Conservation (phyloP, 2,888 invertebrate genomes). For the Escarpia spicata region DNA sequence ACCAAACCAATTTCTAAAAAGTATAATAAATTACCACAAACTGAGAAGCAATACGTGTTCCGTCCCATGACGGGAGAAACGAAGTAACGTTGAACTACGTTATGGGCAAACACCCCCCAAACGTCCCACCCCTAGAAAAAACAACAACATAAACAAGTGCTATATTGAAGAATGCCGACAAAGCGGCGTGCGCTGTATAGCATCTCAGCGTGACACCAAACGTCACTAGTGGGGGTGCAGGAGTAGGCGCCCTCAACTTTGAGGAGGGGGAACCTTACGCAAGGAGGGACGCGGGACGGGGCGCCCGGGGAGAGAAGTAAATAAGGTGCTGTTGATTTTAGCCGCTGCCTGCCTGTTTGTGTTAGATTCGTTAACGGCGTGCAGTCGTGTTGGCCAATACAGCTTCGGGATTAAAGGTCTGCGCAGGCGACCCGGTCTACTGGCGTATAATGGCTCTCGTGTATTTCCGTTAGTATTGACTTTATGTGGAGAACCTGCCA, state of each 20-base stretch:
- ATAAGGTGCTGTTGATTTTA: neutral
- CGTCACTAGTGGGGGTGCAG: neutral
- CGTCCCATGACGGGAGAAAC: neutral
- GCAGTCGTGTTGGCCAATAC: neutral
- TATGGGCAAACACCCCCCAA: neutral
- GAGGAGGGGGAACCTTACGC: neutral
- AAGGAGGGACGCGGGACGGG: neutral
- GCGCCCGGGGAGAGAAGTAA: neutral
- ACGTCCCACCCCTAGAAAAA: neutral
- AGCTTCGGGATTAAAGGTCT: neutral
- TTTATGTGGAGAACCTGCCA: too few relatives aligned
- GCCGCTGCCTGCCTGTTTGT: slow-evolving; percentile 16
- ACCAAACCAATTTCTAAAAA: neutral
- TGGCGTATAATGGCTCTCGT: neutral
- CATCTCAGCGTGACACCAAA: neutral
- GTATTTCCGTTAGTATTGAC: neutral
- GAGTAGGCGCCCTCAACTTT: neutral
- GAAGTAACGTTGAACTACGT: neutral
- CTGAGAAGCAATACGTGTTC: neutral
- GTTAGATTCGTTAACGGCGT: neutral
- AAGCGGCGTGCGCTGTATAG: neutral
- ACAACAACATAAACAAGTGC: neutral
- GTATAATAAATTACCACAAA: neutral
- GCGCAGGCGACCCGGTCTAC: neutral
- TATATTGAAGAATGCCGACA: slow-evolving; percentile 6